These are phyloP conservation scores for Parnassius apollo DNA, from an alignment of 2,888 invertebrate species.

Conservation along the genomic window DNA sequence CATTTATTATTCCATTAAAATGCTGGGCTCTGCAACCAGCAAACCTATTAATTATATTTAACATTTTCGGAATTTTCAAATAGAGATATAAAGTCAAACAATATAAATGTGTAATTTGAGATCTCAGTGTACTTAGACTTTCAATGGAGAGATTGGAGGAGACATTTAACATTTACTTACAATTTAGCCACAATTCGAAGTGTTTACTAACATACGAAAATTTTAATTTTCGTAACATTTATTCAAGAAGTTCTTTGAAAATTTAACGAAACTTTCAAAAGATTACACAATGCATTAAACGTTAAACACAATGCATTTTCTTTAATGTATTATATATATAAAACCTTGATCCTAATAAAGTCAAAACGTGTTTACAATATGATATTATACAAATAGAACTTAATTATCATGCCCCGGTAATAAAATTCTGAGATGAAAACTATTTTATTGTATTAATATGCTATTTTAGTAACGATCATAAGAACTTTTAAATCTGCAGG, in stretches of 20 bases:
- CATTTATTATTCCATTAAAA: no score
- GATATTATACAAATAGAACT: constrained; percentile 2
- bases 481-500: constrained; percentile 8
- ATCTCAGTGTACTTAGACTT: constrained; percentile 21
- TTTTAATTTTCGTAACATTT: constrained; percentile 8
- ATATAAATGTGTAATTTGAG: constrained; percentile 6
- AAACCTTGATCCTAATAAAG: no score
- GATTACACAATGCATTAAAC: not conserved
- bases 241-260: constrained; percentile 12
- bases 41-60: no score
- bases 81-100: no score
- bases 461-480: constrained; percentile 20
- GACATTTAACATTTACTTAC: constrained; percentile 8
- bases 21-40: no score
- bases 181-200: constrained; percentile 16
- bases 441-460: not conserved
- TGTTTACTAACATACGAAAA: constrained; percentile 8
- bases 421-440: constrained; percentile 3
- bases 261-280: constrained; percentile 16
- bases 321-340: no score
- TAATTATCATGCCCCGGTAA: constrained; percentile 1
- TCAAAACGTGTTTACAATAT: no score
- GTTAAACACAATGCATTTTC: no score
- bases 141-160: no score
- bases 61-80: no score